Conservation (phyloP, 1,140 invertebrate genomes). For the Aricia agestis region DNA sequence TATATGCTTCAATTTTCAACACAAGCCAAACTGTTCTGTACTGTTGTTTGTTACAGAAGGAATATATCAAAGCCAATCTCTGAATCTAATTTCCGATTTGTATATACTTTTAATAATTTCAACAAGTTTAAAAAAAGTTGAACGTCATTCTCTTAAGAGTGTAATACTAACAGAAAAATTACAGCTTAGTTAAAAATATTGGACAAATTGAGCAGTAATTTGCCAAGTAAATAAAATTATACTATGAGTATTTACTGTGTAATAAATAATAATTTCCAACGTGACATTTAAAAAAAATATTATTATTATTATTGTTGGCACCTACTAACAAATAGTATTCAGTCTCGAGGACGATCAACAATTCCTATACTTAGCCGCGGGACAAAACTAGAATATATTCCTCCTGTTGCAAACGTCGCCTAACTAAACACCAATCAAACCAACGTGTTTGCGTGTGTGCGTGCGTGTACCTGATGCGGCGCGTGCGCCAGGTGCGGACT, state of each 20-base stretch:
- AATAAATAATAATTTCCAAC: no score
- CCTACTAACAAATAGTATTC: background rate
- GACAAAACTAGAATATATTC: slow-evolving; percentile 3
- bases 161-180: no score
- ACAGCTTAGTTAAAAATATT: no score
- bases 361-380: background rate
- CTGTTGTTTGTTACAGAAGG: slow-evolving; percentile 5
- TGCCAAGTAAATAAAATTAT: no score
- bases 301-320: no score
- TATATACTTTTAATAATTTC: no score
- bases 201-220: no score
- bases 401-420: slow-evolving; percentile 13
- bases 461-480: slow-evolving; percentile 81
- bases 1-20: slow-evolving; percentile 11
- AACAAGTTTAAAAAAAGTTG: background rate
- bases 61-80: background rate
- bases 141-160: no score
- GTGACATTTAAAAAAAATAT: no score
- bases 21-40: slow-evolving; percentile 9
- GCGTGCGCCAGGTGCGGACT: slow-evolving; percentile 47
- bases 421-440: slow-evolving; percentile 25
- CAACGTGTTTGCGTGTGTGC: slow-evolving; percentile 1
- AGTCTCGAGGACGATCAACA: background rate
- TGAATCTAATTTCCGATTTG: background rate
- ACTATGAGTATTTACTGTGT: no score